phyloP scores from a whole-genome alignment of 2,797 vertebrate genomes.

The Phrynocephalus guinanensis region DNA sequence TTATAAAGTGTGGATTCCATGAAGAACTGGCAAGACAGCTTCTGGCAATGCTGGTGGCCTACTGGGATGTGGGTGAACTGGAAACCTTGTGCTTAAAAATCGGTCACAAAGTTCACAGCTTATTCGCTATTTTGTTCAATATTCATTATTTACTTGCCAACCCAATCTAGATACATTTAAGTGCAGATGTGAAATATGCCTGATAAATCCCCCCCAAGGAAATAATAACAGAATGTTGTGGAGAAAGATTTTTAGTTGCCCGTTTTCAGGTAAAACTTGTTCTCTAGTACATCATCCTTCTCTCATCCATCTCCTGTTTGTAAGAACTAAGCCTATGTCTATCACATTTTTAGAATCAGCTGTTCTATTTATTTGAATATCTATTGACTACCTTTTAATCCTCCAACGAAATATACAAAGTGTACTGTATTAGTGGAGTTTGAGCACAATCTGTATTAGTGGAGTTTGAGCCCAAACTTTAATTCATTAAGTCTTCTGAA shows the following conservation, averaged over 20 bases:
- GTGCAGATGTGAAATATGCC: background rate
- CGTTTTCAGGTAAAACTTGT: background rate
- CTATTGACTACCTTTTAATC: background rate
- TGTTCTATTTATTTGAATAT: background rate
- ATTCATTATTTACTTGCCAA: background rate
- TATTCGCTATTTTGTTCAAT: background rate
- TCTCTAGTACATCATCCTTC: background rate
- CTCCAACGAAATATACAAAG: background rate
- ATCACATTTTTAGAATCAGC: background rate
- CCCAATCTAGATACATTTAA: background rate
- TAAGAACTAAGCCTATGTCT: background rate
- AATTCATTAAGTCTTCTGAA: no score
- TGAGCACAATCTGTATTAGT: background rate
- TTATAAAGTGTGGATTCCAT: background rate
- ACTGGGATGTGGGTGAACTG: background rate
- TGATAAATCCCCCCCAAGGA: no score
- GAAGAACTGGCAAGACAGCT: background rate
- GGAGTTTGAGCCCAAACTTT: background rate
- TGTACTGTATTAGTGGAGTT: no score
- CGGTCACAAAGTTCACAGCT: background rate
- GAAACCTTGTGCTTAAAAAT: background rate
- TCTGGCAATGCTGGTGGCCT: background rate
- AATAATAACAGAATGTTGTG: background rate
- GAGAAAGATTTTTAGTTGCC: background rate
- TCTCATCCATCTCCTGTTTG: background rate